A percentile compares a stretch with the other conserved stretches of the same genome.
Evolutionary conservation across 2,113 vertebrate genomes (phyloP).

Genomic region (Plecotus auritus): DNA sequence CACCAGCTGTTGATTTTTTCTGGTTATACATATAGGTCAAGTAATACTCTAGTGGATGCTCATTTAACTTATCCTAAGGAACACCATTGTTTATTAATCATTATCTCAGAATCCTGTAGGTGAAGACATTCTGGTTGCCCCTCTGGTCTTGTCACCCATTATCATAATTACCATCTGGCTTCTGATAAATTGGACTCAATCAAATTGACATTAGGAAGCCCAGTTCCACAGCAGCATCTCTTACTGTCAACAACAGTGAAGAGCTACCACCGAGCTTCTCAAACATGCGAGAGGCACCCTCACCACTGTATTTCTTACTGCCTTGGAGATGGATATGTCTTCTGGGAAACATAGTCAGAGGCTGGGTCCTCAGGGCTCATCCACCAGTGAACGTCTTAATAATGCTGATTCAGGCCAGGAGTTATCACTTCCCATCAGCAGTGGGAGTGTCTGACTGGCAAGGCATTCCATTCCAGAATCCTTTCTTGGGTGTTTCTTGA

Average conservation of each 20-base stretch:
- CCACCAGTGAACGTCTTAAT: not conserved
- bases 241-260: not conserved
- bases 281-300: not conserved
- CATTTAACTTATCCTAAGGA: not conserved
- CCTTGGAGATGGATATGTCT: not conserved
- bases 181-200: not conserved
- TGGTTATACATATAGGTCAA: not conserved
- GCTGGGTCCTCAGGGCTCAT: not conserved
- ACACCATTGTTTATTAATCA: not conserved
- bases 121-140: not conserved
- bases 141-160: not conserved
- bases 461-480: not conserved
- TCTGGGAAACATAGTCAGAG: not conserved
- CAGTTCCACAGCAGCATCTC: not conserved
- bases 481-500: not conserved
- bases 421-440: not conserved
- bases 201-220: not conserved
- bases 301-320: not conserved
- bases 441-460: not conserved
- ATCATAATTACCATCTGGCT: conserved; percentile 33
- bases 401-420: not conserved
- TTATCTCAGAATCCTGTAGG: not conserved
- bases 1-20: not conserved
- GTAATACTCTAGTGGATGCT: not conserved
- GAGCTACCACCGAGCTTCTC: not conserved